Evolutionary conservation across 2,888 invertebrate genomes (phyloP), one percentile per base, ranked within the genome.

Genomic region (Eupithecia abbreviata): DNA sequence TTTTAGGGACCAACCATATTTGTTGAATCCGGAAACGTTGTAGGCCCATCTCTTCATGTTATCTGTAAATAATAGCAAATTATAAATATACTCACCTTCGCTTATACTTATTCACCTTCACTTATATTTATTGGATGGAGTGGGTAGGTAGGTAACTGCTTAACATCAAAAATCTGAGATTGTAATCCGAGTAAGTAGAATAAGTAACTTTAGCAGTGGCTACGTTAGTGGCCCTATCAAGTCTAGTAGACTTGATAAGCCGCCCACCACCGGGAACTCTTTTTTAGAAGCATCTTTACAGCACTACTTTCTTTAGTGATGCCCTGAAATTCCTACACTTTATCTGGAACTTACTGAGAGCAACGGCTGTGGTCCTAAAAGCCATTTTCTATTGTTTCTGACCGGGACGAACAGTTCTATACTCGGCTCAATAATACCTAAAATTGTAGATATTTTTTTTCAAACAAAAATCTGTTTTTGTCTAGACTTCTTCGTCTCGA

Each of bases 21-120:
- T 96, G 88, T 98, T 98, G 89, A 98, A 98, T 89, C 98, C 98
- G 73, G 98, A 95, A 71, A 96, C 84, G 86, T 97, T 97, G 90
- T 98, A 98, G 5, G 96, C 96, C 97, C 97, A 98, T 92, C 95
- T 96, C 86, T 96, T 96, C 80, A 97, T 82, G 81, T 90, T 94
- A 81, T 86, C 94, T 95, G 90, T 84, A 95, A 94, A 87, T 86
- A 85, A 85, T 78, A 55, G 72, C 69, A 78, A 79, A 78, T 82
- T 80, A 71, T 58, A 2, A 15, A 15, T 47, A 10, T 51, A 51
- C 51, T 1, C 15, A 51, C 15, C 12, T 49, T 1, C 45, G 13
- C 30, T 30, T 30, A 30, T 30, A 30, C 30, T 30, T 30, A 30
- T 30, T 30, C 30, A 49, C 13, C 4, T 13, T 1, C 45, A 49